Base-by-base conservation (phyloP, 2,888 invertebrate species). In the Notocelia uddmanniana region DNA sequence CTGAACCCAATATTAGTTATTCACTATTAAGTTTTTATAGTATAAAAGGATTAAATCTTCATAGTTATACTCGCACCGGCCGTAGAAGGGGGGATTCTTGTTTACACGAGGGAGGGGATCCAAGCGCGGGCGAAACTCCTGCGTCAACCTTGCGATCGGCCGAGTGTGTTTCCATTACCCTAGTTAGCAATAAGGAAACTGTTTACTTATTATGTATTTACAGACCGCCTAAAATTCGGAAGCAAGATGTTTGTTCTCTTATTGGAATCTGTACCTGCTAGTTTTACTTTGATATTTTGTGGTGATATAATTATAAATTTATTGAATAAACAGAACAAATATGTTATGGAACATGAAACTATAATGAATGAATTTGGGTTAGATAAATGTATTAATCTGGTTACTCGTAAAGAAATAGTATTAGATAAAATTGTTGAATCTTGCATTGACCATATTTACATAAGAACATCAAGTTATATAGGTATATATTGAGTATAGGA, bases 81-180 rank as follows among this genome's bases (percentile, higher is more conserved):
- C 26, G 26, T 26, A 26, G 26, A 5, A 5, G 26, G 26, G 5
- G 26, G 26, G 26, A 5, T 26, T 5, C 26, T 26, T 26, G 26
- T 26, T 26, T 26, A 26, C 26, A 26, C 26, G 26, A 2, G 26
- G 26, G 26, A 41, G 41, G 41, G 15, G 37, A 18, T 48, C 48
- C 48, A 48, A 48, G 48, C 48, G n/a, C 48, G 48, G 48, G 48
- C 48, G 48, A 48, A 48, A 48, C 48, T 48, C 48, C 48, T 0
- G 48, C n/a, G 13, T 3, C 48, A 9, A 18, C 45, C 45, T 5
- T 45, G n/a, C 45, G 45, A 45, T 45, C 45, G n/a, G 45, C 45
- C 15, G 45, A 45, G n/a, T 45, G 45, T 45, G 45, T 45, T 45
- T 45, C 45, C 45, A 45, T 45, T 45, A 45, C 2, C 45, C 15